Evolutionary conservation across 2,888 invertebrate species (phyloP), one percentile per base, ranked within the genome.

Genomic region (Troides aeacus): DNA sequence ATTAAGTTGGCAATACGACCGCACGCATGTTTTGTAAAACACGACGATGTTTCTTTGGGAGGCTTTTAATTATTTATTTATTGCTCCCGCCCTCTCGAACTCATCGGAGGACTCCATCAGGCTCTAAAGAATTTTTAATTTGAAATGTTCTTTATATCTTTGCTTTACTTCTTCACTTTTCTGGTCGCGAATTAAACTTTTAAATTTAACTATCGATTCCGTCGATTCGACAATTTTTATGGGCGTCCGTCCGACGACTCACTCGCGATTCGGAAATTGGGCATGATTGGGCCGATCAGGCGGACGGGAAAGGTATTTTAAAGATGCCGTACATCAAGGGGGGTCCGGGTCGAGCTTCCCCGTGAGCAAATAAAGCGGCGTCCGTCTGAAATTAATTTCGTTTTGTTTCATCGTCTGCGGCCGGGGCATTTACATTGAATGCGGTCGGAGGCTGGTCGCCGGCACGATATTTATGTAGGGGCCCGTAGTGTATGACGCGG

Each of bases 341-440:
- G 92, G 92, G 92, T 89, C 91, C 85, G 84, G 81, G 80, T 81
- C 82, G 79, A 80, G 84, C 84, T 86, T 85, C 81, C 71, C 76
- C 79, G 74, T 81, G 83, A 88, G 87, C 87, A 89, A 88, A 88
- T 88, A 89, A 88, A 86, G 85, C 87, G 85, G 88, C 84, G 85
- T 84, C 85, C 84, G 86, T 90, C 86, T 85, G 85, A 92, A 91
- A 92, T 92, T 92, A 92, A 92, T 92, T 92, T 92, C 75, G 88
- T 92, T 92, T 92, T 92, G 92, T 92, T 92, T 92, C 85, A 85
- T 82, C 88, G 90, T 92, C 90, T 90, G 90, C 86, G 85, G 86
- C 83, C 86, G 83, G 77, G 77, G 86, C 88, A 92, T 92, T 92
- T 90, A 92, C 92, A 92, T 92, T 92, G 89, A 92, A 92, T 92